phyloP scores from a whole-genome alignment of 23 tunicate species.

The Botrylloides violaceus region DNA sequence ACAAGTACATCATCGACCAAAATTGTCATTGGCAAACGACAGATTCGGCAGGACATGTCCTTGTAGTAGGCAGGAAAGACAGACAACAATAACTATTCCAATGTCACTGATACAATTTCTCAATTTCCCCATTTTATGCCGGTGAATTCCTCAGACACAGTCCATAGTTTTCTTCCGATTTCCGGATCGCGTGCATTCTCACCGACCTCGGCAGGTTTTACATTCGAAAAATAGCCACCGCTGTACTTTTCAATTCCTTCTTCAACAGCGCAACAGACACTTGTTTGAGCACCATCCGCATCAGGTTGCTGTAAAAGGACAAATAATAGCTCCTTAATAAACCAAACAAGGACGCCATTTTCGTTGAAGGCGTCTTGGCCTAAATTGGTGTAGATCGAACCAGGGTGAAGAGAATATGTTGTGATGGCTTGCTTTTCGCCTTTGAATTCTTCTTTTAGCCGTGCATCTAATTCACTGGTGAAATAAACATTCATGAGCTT shows the following conservation, averaged over 20 bases:
- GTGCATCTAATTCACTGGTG: conserved; percentile 14
- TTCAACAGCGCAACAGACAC: conserved; percentile 3
- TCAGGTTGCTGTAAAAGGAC: background rate
- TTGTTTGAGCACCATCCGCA: conserved; percentile 1
- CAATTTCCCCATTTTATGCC: conserved; percentile 3
- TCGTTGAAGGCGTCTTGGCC: background rate
- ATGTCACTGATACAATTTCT: too few species aligned
- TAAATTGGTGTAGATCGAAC: background rate
- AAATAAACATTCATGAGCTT: conserved; percentile 22
- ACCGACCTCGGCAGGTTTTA: background rate
- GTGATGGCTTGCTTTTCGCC: background rate
- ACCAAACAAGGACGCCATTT: background rate
- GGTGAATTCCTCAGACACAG: background rate
- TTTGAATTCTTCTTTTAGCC: conserved; percentile 1
- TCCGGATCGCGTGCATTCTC: background rate
- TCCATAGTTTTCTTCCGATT: conserved; percentile 2
- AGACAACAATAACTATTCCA: too few species aligned
- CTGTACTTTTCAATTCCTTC: conserved; percentile 5
- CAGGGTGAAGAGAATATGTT: conserved; percentile 15
- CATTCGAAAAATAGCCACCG: background rate
- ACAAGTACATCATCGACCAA: too few species aligned
- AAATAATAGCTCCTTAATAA: background rate
- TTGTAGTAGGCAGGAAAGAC: too few species aligned
- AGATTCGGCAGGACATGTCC: too few species aligned
- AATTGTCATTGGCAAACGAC: too few species aligned